Evolutionary conservation across 2,797 vertebrate genomes (phyloP), one percentile per base, ranked within the genome.

Genomic region (Cossypha heuglini): DNA sequence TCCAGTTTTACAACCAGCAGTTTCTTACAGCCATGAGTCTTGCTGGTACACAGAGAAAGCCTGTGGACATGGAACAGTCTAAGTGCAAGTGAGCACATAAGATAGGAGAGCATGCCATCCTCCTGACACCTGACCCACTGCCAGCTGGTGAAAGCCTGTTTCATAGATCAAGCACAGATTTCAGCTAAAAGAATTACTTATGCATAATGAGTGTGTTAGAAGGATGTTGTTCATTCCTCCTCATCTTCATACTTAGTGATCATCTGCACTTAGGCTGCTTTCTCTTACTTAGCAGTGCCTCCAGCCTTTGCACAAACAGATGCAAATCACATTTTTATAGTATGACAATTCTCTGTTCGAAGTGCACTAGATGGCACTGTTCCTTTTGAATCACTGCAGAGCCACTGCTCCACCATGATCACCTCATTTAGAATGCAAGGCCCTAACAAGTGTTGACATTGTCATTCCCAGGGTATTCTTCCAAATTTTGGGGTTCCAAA

Each of bases 331-430:
- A 0, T 64, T 69, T 86, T 49, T 51, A 38, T 5, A 31, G 25
- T 7, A 24, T 38, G 33, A 61, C 69, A 71, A 85, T 28, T 31
- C 76, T 84, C 7, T 58, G 25, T 26, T 66, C 0, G 0, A 76
- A 90, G 64, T 22, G 82, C 97, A 79, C 96, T 97, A 97, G 97
- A 82, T 97, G 97, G 97, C 96, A 90, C 66, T 96, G 58, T 96
- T 95, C 88, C 79, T 89, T 96, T 16, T 72, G 87, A 92, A 87
- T 95, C 66, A 48, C 10, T 69, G 22, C 43, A 17, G 37, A 84
- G 26, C 26, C 40, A 46, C 43, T 42, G 46, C 54, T 85, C 61
- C 73, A 42, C 86, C 72, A 42, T 59, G n/a, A 52, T 61, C 33
- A 13, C 51, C 35, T 33, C 42, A 6, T 48, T 54, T 48, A 16